Evolutionary conservation across 2,113 vertebrate genomes (phyloP).

Genomic region (Centropus unirufus): DNA sequence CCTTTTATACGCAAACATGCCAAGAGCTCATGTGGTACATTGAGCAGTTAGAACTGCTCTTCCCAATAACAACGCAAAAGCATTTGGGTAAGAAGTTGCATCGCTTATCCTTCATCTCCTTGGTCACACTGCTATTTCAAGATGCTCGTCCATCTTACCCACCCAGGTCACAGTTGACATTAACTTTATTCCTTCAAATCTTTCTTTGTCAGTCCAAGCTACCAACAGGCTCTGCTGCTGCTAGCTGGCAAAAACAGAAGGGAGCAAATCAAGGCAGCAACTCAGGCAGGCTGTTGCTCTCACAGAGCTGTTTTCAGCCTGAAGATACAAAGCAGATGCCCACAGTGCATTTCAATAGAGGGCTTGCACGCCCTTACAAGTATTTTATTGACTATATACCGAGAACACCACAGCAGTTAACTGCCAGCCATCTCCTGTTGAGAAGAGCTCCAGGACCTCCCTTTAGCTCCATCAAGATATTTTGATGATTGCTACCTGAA

Average conservation of each 20-base stretch:
- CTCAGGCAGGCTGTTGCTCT: not conserved
- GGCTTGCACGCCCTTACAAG: not conserved
- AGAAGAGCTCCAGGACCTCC: not conserved
- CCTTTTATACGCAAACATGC: not conserved
- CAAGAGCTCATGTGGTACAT: not conserved
- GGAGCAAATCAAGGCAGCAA: not conserved
- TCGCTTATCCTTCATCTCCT: not conserved
- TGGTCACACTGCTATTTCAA: not conserved
- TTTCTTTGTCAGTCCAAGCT: not conserved
- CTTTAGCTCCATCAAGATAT: not conserved
- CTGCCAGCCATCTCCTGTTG: not conserved
- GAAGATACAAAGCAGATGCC: not conserved
- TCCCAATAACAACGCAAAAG: not conserved
- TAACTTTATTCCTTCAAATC: not conserved
- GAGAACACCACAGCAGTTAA: not conserved
- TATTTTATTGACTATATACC: not conserved
- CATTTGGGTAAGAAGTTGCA: not conserved
- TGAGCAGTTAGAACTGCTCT: not conserved
- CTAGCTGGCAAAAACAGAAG: not conserved
- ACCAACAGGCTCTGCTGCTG: not conserved
- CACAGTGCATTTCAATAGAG: not conserved
- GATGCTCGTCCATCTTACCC: not conserved
- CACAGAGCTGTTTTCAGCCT: not conserved
- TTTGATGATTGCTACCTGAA: not conserved
- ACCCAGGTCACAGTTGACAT: not conserved